phyloP scores from a whole-genome alignment of 1,140 invertebrate genomes.

The Listronotus bonariensis region DNA sequence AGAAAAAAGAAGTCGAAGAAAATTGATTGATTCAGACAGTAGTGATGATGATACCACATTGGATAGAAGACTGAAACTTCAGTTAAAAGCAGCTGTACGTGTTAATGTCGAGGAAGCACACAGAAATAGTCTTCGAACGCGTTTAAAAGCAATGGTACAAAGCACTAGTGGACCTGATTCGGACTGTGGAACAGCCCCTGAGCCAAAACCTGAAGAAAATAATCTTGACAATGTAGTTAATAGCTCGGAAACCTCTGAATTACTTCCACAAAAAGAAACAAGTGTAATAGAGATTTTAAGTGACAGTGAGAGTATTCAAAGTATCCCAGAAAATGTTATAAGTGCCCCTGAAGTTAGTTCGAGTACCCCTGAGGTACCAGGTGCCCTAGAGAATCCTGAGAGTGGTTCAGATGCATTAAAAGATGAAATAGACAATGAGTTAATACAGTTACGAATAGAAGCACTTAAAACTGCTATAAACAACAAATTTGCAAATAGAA shows the following conservation, averaged over 20 bases:
- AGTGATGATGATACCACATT: constrained; percentile 31
- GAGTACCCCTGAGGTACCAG: too few relatives aligned
- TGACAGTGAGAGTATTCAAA: background rate
- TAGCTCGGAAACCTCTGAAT: too few relatives aligned
- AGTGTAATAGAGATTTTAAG: background rate
- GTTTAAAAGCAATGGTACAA: constrained; percentile 41
- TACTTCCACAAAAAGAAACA: too few relatives aligned
- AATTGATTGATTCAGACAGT: constrained; percentile 30
- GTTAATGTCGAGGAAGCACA: constrained; percentile 40
- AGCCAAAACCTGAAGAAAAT: background rate
- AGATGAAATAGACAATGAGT: constrained; percentile 44
- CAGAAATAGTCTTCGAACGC: constrained; percentile 41
- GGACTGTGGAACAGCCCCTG: background rate
- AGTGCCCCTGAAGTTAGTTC: background rate
- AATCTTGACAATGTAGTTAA: too few relatives aligned
- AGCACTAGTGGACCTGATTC: constrained; percentile 10
- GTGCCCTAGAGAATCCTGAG: background rate
- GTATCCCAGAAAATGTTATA: background rate
- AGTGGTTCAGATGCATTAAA: constrained; percentile 12
- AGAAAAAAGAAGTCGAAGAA: constrained; percentile 27
- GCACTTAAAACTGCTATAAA: constrained; percentile 52
- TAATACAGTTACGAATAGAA: constrained; percentile 49
- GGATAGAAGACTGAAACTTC: constrained; percentile 33
- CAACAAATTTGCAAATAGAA: constrained; percentile 49
- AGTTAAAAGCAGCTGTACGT: constrained; percentile 49